phyloP scores from a whole-genome alignment of 2,113 vertebrate species.

The Poeciliopsis occidentalis region DNA sequence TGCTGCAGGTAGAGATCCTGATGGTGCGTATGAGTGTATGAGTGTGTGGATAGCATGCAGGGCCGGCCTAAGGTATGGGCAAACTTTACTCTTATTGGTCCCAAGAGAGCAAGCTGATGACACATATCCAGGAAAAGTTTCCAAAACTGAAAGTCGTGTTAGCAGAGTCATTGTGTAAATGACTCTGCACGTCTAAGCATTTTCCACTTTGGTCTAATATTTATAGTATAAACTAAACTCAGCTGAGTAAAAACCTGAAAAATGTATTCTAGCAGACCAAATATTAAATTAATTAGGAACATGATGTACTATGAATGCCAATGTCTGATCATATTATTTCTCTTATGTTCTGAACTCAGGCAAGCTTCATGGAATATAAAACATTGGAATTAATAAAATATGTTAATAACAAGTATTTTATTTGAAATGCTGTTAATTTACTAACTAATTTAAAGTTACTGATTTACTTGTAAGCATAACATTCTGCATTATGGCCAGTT shows the following conservation, averaged over 20 bases:
- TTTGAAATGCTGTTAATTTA: not conserved
- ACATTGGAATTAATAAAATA: not conserved
- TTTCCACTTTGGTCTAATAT: not conserved
- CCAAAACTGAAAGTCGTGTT: not conserved
- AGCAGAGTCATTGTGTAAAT: not conserved
- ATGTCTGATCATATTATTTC: not conserved
- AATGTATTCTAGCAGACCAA: too few relatives aligned
- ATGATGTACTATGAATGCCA: too few relatives aligned
- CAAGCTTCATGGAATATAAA: not conserved
- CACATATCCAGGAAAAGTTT: too few relatives aligned
- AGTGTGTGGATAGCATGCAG: slow-evolving; percentile 1
- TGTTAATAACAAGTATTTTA: not conserved
- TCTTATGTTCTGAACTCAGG: not conserved
- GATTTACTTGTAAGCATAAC: not conserved
- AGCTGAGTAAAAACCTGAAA: not conserved
- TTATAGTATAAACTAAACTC: not conserved
- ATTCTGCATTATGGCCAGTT: not conserved
- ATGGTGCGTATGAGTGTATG: slow-evolving; percentile 20
- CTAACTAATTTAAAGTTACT: not conserved
- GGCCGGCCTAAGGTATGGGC: not conserved
- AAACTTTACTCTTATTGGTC: not conserved
- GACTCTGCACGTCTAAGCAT: not conserved
- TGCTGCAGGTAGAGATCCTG: slow-evolving; percentile 85
- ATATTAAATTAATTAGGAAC: too few relatives aligned
- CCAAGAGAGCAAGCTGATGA: not conserved